phyloP scores from a whole-genome alignment of 2,113 vertebrate genomes.

The Malurus elegans region DNA sequence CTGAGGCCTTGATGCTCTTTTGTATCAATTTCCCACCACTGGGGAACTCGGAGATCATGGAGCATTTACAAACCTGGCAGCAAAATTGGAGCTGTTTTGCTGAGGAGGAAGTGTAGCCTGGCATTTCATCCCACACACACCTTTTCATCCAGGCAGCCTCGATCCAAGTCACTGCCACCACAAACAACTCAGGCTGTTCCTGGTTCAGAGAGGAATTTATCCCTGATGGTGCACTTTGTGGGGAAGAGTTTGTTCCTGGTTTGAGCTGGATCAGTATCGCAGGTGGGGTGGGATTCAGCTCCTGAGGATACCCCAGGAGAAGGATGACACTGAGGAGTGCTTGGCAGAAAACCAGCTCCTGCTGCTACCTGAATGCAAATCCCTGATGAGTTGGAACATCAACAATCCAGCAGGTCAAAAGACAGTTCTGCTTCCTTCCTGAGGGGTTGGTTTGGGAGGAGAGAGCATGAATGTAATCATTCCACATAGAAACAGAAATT shows the following conservation, averaged over 20 bases:
- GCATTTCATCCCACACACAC: neutral
- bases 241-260: neutral
- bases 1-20: neutral
- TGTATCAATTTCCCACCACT: neutral
- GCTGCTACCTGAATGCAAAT: neutral
- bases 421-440: neutral
- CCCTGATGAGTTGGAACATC: neutral
- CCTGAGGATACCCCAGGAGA: neutral
- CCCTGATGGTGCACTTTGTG: neutral
- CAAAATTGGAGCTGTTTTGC: neutral
- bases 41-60: fast-evolving
- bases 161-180: neutral
- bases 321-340: neutral
- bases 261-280: neutral
- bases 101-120: neutral
- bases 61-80: neutral
- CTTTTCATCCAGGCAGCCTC: neutral
- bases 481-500: neutral
- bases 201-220: neutral
- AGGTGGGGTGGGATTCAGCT: neutral
- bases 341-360: neutral
- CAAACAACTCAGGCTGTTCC: neutral
- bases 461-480: neutral
- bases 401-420: neutral
- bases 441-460: neutral